Evolutionary conservation across 1,140 invertebrate species (phyloP), one percentile per base, ranked within the genome.

Genomic region (Drosophila repleta): DNA sequence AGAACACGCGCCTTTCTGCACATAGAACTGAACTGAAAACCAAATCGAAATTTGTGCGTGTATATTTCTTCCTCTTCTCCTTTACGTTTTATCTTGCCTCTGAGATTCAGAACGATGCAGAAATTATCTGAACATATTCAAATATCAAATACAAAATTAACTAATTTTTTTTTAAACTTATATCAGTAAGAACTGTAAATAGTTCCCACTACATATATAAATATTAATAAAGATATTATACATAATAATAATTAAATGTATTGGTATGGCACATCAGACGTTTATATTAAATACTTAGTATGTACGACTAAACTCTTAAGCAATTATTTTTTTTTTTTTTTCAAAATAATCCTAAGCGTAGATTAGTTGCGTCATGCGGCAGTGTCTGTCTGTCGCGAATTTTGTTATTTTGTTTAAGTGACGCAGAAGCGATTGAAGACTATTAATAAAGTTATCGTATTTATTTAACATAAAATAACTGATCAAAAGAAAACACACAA

Each of bases 361-460:
- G 67, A 70, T 24, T 64, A 70, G 51, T 21, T 63, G 26, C 53
- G 61, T 43, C 18, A 20, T 64, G 62, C 32, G 32, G 32, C 2
- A 13, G 32, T 0, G 3, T 15, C 46, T 21, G 58, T 65, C 18
- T 60, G 29, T 46, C 24, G 41, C 51, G 43, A 68, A 70, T 70
- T 84, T 78, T 75, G 56, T 63, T 82, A 66, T 73, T 85, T 76
- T 74, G 62, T 85, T 72, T 69, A 51, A 80, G 18, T 46, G 55
- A 21, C n/a, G 20, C 49, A 56, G 48, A 32, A 68, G 41, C 45
- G 67, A 61, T 67, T 62, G 29, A 76, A 81, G 77, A 81, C 77
- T 85, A 85, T 81, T 74, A 85, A 85, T 85, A 85, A 85, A 85
- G 81, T 85, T 85, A 85, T 80, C 41, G 61, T 85, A 84, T 85